Base-by-base conservation (phyloP, 2,888 invertebrate genomes). In the Plusia festucae region DNA sequence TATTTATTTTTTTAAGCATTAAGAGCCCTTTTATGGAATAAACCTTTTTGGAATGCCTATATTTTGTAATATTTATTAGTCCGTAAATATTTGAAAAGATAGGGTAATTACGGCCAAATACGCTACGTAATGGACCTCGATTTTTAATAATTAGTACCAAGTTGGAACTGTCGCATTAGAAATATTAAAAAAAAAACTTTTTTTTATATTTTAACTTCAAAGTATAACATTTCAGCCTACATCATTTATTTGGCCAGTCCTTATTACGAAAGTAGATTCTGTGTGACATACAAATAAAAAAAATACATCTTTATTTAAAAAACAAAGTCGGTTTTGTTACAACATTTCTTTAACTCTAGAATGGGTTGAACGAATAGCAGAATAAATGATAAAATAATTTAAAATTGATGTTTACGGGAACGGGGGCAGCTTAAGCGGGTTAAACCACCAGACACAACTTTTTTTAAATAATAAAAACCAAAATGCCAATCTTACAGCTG, bases 401-500 rank as follows among this genome's bases (percentile, higher is more conserved):
- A n/a, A n/a, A n/a, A n/a, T n/a, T n/a, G n/a, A n/a, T n/a, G n/a
- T n/a, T n/a, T n/a, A n/a, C n/a, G n/a, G n/a, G n/a, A n/a, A n/a
- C n/a, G n/a, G n/a, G n/a, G n/a, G n/a, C n/a, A n/a, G n/a, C n/a
- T n/a, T n/a, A n/a, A n/a, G n/a, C n/a, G n/a, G n/a, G n/a, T n/a
- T n/a, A 24, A 24, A 5, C 5, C 5, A 24, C 24, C 2, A 24
- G 13, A 34, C 13, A 13, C n/a, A n/a, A n/a, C n/a, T n/a, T n/a
- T n/a, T n/a, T n/a, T n/a, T n/a, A n/a, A n/a, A n/a, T n/a, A n/a
- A n/a, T n/a, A 34, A 34, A 34, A 13, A 11, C 16, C n/a, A 15
- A 30, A 16, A 61, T 73, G 56, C 30, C 15, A 52, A 68, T 63
- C 59, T 11, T 2, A 13, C 8, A 46, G 15, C 49, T 24, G 24